Evolutionary conservation across 1,140 invertebrate genomes (phyloP).

Genomic region (Platorchestia sp.): DNA sequence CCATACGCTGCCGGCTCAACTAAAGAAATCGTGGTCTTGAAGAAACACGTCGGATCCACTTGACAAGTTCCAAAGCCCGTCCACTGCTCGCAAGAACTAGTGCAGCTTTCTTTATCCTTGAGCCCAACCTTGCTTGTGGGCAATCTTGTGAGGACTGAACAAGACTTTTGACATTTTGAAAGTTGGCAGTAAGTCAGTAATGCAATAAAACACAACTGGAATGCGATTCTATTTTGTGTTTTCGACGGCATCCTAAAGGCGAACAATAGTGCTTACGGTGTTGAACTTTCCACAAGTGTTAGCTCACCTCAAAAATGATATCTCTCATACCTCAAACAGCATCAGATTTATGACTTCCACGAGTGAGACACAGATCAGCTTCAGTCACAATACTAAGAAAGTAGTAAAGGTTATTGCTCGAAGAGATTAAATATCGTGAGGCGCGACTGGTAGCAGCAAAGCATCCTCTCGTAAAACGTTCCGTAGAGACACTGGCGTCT

Average conservation of each 20-base stretch:
- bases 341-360: not conserved
- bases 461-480: not conserved
- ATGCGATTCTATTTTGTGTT: not conserved
- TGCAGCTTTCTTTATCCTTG: slow-evolving; percentile 4
- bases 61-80: not conserved
- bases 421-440: not conserved
- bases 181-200: not conserved
- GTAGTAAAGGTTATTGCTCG: not conserved
- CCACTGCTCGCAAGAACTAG: not conserved
- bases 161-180: not conserved
- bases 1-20: slow-evolving; percentile 7
- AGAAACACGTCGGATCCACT: slow-evolving; percentile 40
- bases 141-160: not conserved
- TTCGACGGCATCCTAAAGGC: not conserved
- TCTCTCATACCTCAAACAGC: not conserved
- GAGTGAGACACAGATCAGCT: not conserved
- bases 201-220: not conserved
- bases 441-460: not conserved
- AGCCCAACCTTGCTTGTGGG: not conserved
- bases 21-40: not conserved
- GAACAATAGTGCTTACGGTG: not conserved
- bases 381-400: not conserved
- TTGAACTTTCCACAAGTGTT: not conserved
- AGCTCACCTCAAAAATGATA: not conserved
- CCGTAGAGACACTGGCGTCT: not conserved